phyloP scores from a whole-genome alignment of 2,113 vertebrate species.

The Chitala chitala region DNA sequence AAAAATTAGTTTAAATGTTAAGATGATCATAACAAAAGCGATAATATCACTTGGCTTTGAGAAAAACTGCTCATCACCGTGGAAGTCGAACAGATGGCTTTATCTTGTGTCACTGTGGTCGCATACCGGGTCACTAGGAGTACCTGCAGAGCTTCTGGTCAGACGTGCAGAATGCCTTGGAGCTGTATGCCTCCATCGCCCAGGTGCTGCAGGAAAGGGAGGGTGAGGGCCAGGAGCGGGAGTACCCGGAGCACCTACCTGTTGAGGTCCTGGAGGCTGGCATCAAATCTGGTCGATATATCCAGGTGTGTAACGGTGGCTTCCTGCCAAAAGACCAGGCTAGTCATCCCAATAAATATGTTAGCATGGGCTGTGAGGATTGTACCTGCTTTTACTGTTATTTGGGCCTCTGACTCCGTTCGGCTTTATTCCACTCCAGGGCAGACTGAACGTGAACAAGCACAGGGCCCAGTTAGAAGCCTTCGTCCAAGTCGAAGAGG shows the following conservation, averaged over 20 bases:
- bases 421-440: slow-evolving; percentile 56
- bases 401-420: neutral
- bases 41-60: neutral
- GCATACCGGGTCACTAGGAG: slow-evolving; percentile 57
- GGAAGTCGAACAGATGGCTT: no score
- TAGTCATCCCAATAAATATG: neutral
- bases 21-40: neutral
- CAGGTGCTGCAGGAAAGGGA: slow-evolving; percentile 75
- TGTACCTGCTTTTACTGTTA: neutral
- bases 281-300: slow-evolving; percentile 86
- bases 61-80: neutral
- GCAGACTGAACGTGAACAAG: slow-evolving; percentile 80
- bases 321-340: neutral
- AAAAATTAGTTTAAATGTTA: neutral
- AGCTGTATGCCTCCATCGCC: slow-evolving; percentile 76
- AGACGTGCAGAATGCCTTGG: slow-evolving; percentile 71
- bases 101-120: neutral
- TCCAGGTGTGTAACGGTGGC: slow-evolving; percentile 58
- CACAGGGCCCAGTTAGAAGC: slow-evolving; percentile 83
- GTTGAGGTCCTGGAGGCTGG: slow-evolving; percentile 79
- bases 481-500: slow-evolving; percentile 69
- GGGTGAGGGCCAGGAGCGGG: slow-evolving; percentile 72
- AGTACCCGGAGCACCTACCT: slow-evolving; percentile 80
- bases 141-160: slow-evolving; percentile 89
- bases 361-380: neutral